These are phyloP conservation scores for Desmophyllum pertusum DNA, from an alignment of 92 coral and sea anemone genomes.

Conservation along the genomic window DNA sequence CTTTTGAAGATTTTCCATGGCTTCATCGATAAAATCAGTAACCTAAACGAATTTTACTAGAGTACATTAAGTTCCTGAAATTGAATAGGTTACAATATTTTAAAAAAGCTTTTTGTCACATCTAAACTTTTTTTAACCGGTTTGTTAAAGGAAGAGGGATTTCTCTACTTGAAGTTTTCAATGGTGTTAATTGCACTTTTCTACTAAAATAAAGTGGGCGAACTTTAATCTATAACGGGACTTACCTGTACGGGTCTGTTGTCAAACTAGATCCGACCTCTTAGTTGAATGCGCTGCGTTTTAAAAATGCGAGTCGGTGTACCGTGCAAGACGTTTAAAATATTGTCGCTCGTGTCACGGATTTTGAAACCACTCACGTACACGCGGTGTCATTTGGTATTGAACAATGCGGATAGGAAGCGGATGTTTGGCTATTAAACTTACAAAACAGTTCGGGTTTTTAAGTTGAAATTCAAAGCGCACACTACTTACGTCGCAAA, in stretches of 20 bases:
- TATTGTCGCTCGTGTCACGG: conserved; percentile 18
- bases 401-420: conserved; percentile 25
- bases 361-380: neutral
- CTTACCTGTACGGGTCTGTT: neutral
- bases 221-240: neutral
- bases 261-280: neutral
- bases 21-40: neutral
- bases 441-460: neutral
- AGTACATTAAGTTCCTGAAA: neutral
- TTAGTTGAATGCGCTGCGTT: neutral
- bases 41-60: neutral
- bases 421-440: conserved; percentile 33
- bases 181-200: neutral
- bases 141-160: no score
- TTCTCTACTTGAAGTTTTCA: neutral
- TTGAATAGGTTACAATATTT: neutral
- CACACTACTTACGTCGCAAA: neutral
- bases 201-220: neutral
- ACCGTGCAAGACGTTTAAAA: neutral
- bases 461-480: neutral
- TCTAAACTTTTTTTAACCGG: neutral
- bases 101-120: neutral
- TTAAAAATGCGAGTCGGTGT: neutral
- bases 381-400: neutral
- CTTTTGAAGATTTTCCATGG: neutral